Evolutionary conservation across 2,113 vertebrate genomes (phyloP).

Genomic region (Vulpes ferrilata): DNA sequence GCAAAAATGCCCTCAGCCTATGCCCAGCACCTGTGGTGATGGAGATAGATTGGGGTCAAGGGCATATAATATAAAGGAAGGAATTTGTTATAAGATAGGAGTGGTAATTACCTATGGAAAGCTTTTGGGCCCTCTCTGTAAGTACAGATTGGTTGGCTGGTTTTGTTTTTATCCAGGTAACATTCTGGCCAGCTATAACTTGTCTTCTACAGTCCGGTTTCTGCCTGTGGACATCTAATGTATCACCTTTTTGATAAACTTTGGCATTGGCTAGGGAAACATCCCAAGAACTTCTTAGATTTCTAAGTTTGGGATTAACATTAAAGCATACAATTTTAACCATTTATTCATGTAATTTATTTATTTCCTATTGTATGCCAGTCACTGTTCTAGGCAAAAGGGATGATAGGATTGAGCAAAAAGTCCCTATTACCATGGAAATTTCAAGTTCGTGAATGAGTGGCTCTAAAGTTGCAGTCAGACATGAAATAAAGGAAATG

Average conservation of each 20-base stretch:
- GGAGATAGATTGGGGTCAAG: neutral
- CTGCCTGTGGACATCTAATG: neutral
- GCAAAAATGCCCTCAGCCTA: neutral
- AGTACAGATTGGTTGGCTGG: neutral
- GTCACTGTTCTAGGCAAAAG: constrained; percentile 34
- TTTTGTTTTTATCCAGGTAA: neutral
- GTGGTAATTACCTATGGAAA: neutral
- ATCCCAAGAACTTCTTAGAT: neutral
- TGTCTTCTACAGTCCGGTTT: neutral
- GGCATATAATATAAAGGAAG: neutral
- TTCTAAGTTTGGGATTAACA: constrained; percentile 48
- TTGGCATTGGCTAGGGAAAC: neutral
- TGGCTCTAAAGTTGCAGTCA: constrained; percentile 3
- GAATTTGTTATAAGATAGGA: neutral
- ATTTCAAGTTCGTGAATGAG: neutral
- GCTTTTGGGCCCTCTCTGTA: neutral
- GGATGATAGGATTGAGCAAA: neutral
- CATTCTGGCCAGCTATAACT: neutral
- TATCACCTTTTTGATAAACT: constrained; percentile 21
- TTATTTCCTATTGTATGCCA: neutral
- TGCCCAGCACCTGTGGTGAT: neutral
- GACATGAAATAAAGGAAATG: neutral
- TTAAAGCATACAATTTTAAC: constrained; percentile 34
- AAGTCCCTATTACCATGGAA: neutral
- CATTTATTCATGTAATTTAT: neutral